These are phyloP conservation scores for Schizopygopsis pylzovi DNA, from an alignment of 2,797 vertebrate species.

Conservation along the genomic window DNA sequence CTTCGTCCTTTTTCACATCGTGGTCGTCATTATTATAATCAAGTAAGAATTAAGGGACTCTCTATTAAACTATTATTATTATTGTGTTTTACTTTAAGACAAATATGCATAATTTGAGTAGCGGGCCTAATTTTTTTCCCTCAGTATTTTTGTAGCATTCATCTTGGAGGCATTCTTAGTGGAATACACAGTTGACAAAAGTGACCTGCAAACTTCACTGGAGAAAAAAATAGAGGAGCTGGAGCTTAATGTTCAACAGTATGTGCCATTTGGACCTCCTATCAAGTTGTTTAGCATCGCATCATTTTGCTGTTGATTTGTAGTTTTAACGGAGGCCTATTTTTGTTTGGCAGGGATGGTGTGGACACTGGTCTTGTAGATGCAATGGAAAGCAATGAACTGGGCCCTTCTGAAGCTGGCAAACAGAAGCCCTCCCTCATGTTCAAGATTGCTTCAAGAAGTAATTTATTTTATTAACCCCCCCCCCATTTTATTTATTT, in stretches of 20 bases:
- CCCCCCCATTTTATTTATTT: not conserved
- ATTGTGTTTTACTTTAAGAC: not conserved
- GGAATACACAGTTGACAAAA: slow-evolving; percentile 90
- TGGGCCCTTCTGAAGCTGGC: slow-evolving; percentile 64
- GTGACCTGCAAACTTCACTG: slow-evolving; percentile 89
- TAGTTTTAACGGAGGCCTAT: not conserved
- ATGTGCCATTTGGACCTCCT: slow-evolving; percentile 58
- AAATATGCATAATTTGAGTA: not conserved
- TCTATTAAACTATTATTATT: not conserved
- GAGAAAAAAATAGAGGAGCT: slow-evolving; percentile 94
- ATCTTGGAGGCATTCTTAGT: slow-evolving; percentile 94
- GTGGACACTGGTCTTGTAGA: slow-evolving; percentile 78
- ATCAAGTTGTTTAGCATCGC: not conserved
- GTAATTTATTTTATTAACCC: slow-evolving; percentile 65
- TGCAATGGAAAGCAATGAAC: slow-evolving; percentile 77
- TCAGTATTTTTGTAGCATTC: slow-evolving; percentile 92
- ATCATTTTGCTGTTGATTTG: not conserved
- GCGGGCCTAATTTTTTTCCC: not conserved
- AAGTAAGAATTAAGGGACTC: slow-evolving; percentile 80
- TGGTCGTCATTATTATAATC: slow-evolving; percentile 92
- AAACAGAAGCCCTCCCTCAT: slow-evolving; percentile 72
- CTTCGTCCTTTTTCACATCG: slow-evolving; percentile 89
- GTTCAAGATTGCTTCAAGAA: slow-evolving; percentile 91
- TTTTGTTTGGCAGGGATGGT: slow-evolving; percentile 66
- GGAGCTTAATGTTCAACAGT: slow-evolving; percentile 86